Base-by-base conservation (phyloP, 2,888 invertebrate genomes). In the Pheosia gnoma region DNA sequence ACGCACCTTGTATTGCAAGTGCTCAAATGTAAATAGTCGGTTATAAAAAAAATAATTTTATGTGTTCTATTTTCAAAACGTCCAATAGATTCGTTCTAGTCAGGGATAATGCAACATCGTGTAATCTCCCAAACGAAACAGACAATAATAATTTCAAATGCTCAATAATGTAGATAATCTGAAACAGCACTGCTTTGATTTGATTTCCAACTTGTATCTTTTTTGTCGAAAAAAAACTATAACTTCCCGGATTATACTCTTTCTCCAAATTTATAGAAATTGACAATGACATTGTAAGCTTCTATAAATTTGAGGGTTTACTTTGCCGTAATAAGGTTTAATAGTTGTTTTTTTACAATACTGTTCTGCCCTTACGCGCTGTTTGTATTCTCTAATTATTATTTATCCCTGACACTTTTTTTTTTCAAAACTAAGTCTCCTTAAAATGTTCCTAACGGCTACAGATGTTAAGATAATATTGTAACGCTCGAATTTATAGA, bases 1-100 rank as follows among this genome's bases (percentile, higher is more conserved):
- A 92, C 79, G 90, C 93, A 91, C 91, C 83, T 89, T 91, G 91
- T 92, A 91, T 91, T 86, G 80, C 77, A 81, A 88, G 87, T 86
- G 90, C 89, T 90, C 91, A 88, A 87, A 84, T 90, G 88, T 90
- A 89, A 75, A 84, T 85, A 83, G 81, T 79, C 71, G 63, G 69
- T 76, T 71, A 39, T 72, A 71, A 72, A 70, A 59, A 61, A 61
- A 57, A 13, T 56, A 54, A 54, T 54, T 38, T 56, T 56, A 56
- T 56, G 9, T 41, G n/a, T 39, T 41, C 11, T n/a, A 13, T 13
- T 25, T 5, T 7, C 39, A n/a, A 41, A 56, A 41, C 25, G 11
- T 41, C 13, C 11, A 41, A 56, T 39, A 41, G 38, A 9, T 41
- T 10, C 37, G 10, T 36, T 53, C 53, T 53, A 53, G 53, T 53